Percentiles rank a stretch among this genome's conserved stretches.
Evolutionary conservation across 2,888 invertebrate genomes (phyloP).

Genomic region (Limulus polyphemus): DNA sequence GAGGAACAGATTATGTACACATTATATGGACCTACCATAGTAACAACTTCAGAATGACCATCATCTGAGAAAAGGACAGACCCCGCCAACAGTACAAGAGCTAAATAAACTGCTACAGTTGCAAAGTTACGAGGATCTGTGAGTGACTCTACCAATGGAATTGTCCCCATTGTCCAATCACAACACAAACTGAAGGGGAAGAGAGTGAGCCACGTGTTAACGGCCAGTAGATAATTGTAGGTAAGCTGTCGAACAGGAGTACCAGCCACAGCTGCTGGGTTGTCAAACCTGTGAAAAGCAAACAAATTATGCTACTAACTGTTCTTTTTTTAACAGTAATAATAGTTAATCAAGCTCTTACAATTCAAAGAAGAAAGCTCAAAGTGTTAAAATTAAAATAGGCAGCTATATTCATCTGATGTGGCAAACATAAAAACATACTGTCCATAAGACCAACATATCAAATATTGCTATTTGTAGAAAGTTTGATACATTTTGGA

Average conservation of each 20-base stretch:
- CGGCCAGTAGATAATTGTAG: slow-evolving; percentile 78
- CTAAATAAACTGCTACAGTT: slow-evolving; percentile 55
- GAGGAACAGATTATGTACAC: too few species aligned
- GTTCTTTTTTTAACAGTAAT: too few species aligned
- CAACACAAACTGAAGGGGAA: slow-evolving; percentile 84
- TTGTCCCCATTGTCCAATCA: slow-evolving; percentile 97
- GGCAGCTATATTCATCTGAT: too few species aligned
- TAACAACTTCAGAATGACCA: slow-evolving; percentile 45
- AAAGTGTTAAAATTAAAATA: too few species aligned
- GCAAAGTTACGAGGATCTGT: slow-evolving; percentile 66
- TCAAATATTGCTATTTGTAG: too few species aligned
- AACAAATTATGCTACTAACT: not conserved
- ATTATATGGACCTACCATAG: slow-evolving; percentile 47
- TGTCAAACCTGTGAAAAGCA: slow-evolving; percentile 62
- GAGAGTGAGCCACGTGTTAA: slow-evolving; percentile 79
- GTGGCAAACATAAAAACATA: too few species aligned
- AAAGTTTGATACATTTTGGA: too few species aligned
- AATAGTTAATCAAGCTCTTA: too few species aligned
- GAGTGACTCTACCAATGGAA: slow-evolving; percentile 67
- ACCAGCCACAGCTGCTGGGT: slow-evolving; percentile 81
- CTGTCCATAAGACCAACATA: too few species aligned
- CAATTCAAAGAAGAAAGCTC: too few species aligned
- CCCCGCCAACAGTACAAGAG: slow-evolving; percentile 33
- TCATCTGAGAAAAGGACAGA: slow-evolving; percentile 31
- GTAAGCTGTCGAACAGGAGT: slow-evolving; percentile 77